phyloP scores from a whole-genome alignment of 2,113 vertebrate species.

The Procavia capensis region DNA sequence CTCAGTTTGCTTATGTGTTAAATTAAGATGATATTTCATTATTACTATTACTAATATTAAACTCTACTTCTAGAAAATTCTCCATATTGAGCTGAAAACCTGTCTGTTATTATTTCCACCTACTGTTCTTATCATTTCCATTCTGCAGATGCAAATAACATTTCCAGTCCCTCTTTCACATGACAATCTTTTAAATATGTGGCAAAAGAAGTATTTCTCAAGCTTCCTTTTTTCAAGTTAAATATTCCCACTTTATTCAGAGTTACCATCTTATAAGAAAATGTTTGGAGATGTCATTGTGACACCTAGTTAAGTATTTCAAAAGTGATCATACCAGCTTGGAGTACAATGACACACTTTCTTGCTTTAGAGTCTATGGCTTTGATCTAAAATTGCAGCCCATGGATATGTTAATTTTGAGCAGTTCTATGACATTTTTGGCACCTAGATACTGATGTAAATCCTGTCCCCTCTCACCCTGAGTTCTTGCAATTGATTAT shows the following conservation, averaged over 20 bases:
- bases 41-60: neutral
- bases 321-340: neutral
- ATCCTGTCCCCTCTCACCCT: constrained; percentile 25
- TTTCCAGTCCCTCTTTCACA: constrained; percentile 21
- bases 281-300: neutral
- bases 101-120: neutral
- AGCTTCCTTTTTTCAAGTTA: neutral
- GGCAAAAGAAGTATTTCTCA: neutral
- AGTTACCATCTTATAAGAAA: neutral
- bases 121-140: neutral
- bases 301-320: neutral
- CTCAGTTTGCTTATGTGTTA: neutral
- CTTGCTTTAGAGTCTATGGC: neutral
- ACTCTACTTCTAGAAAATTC: constrained; percentile 21
- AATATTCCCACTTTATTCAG: neutral
- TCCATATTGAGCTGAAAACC: neutral
- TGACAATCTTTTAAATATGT: neutral
- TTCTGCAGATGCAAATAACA: neutral
- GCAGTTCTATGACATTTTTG: neutral
- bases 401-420: neutral
- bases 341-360: neutral
- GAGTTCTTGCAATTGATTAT: neutral
- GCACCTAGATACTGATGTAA: neutral
- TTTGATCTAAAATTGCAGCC: neutral
- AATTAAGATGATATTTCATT: neutral